Conservation (phyloP, 2,113 vertebrate species). For the Nycticebus coucang region DNA sequence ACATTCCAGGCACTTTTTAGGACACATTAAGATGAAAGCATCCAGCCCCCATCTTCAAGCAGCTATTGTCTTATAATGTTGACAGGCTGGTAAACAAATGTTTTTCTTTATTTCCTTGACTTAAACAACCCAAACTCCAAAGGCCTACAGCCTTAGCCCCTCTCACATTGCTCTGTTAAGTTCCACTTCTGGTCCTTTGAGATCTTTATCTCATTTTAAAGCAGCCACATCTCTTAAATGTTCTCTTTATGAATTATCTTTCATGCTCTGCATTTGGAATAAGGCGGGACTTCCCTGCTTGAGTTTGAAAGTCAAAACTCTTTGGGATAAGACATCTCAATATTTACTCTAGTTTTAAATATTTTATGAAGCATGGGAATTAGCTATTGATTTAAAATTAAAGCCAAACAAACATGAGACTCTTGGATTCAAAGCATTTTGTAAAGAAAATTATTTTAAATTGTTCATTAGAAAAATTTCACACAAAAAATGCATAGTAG, state of each 20-base stretch:
- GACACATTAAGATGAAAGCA: constrained; percentile 32
- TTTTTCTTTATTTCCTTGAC: neutral
- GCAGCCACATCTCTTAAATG: neutral
- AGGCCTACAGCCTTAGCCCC: neutral
- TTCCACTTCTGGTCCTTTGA: neutral
- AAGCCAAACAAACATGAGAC: neutral
- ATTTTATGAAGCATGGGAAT: constrained; percentile 27
- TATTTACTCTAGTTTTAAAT: constrained; percentile 27
- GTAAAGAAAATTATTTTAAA: constrained; percentile 1
- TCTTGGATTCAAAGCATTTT: constrained; percentile 24
- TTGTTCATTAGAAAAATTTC: neutral
- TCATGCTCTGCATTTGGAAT: neutral
- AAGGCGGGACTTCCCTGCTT: neutral
- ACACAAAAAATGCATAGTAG: neutral
- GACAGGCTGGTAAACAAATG: constrained; percentile 30
- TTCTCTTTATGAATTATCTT: neutral
- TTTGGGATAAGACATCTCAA: neutral
- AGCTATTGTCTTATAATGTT: constrained; percentile 1
- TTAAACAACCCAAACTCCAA: neutral
- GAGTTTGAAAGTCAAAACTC: constrained; percentile 32
- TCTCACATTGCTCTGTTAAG: neutral
- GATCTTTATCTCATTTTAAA: neutral
- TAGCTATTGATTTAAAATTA: neutral
- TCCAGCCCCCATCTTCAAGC: neutral
- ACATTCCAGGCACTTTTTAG: neutral